phyloP scores from a whole-genome alignment of 2,888 invertebrate genomes.

The Arge pagana region DNA sequence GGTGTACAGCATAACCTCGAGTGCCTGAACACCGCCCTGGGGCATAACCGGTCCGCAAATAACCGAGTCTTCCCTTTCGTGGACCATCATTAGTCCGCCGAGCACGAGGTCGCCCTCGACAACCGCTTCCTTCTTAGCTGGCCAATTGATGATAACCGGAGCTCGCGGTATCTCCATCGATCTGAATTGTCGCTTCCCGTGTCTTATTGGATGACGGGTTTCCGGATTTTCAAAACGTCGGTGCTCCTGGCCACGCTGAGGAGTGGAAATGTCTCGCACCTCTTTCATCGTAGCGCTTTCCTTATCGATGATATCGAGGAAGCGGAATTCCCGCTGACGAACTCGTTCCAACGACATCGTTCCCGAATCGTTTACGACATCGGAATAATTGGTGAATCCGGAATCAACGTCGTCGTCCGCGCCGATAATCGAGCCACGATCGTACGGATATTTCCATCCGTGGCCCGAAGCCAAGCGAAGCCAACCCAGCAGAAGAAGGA shows the following conservation, averaged over 20 bases:
- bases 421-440: conserved; percentile 15
- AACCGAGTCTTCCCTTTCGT: conserved; percentile 84
- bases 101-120: conserved; percentile 87
- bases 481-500: conserved; percentile 38
- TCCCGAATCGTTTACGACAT: not conserved
- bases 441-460: conserved; percentile 16
- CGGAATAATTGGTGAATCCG: conserved; percentile 8
- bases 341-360: not conserved
- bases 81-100: conserved; percentile 95
- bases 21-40: conserved; percentile 85
- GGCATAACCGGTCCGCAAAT: conserved; percentile 95
- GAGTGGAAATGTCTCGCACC: not conserved
- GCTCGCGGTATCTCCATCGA: conserved; percentile 36
- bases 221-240: conserved; percentile 41
- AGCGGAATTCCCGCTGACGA: not conserved
- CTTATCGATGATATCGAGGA: not conserved
- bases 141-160: conserved; percentile 64
- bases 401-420: conserved; percentile 14
- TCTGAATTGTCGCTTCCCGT: conserved; percentile 43
- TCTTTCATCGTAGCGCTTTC: conserved; percentile 9
- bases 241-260: conserved; percentile 13
- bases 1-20: conserved; percentile 92
- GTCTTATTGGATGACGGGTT: conserved; percentile 47
- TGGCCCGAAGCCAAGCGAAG: conserved; percentile 33
- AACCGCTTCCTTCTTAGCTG: conserved; percentile 83